Percentiles rank a stretch among this genome's conserved stretches.
phyloP scores from a whole-genome alignment of 2,113 vertebrate species.

The Saccopteryx bilineata region DNA sequence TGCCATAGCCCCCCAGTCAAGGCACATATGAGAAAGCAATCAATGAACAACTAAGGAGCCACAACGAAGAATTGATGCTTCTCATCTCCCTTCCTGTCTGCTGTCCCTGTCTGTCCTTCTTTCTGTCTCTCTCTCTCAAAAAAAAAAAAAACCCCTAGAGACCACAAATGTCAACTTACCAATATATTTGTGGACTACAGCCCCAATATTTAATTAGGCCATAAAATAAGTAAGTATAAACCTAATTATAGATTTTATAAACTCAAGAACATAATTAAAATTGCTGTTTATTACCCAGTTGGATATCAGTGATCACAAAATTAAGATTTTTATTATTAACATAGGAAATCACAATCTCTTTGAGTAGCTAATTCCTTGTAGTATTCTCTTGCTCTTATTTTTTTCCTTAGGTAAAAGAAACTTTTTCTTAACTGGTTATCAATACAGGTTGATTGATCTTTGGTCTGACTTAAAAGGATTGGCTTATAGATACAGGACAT shows the following conservation, averaged over 20 bases:
- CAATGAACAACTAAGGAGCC: too few species aligned
- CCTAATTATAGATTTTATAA: background rate
- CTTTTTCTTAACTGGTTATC: background rate
- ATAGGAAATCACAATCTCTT: background rate
- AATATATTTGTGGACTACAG: background rate
- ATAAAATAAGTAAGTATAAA: conserved; percentile 1
- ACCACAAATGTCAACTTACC: background rate
- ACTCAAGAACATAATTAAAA: background rate
- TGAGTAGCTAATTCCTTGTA: background rate
- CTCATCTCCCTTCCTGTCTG: too few species aligned
- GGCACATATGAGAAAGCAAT: too few species aligned
- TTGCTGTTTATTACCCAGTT: conserved; percentile 13
- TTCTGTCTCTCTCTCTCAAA: too few species aligned
- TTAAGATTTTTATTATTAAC: background rate
- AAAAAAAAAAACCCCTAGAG: background rate
- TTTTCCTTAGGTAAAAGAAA: background rate
- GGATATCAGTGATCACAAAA: background rate
- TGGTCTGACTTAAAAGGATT: conserved; percentile 8
- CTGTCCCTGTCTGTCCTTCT: too few species aligned
- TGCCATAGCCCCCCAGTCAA: too few species aligned
- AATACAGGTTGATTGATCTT: background rate
- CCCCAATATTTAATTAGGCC: background rate
- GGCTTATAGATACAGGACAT: background rate
- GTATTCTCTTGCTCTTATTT: background rate
- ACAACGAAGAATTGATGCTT: too few species aligned